A percentile compares a stretch with the other conserved stretches of the same genome.
These are phyloP conservation scores for Gavialis gangeticus DNA, from an alignment of 2,113 vertebrate species.

Conservation along the genomic window DNA sequence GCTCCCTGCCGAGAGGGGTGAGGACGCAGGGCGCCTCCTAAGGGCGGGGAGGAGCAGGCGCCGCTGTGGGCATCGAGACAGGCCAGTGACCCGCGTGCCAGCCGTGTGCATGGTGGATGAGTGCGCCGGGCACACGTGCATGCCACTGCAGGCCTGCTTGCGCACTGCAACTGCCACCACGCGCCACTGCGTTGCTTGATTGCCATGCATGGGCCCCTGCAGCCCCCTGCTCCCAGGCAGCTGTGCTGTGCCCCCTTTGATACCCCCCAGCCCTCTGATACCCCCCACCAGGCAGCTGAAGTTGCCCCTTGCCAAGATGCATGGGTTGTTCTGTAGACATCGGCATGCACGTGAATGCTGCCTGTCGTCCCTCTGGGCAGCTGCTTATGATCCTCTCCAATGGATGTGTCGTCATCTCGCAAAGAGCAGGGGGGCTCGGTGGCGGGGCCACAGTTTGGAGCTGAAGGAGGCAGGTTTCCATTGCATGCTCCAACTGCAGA, in stretches of 20 bases:
- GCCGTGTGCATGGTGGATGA: no score
- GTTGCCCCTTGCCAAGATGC: no score
- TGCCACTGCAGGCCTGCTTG: no score
- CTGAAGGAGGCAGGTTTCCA: neutral
- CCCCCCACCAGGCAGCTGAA: no score
- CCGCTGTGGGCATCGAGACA: neutral
- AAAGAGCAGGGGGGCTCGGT: neutral
- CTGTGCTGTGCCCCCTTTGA: no score
- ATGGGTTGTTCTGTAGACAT: neutral
- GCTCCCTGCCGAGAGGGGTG: no score
- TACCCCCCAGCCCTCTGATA: no score
- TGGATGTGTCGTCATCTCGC: accelerated
- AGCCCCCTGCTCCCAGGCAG: neutral
- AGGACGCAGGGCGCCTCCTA: neutral
- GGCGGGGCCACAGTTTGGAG: neutral
- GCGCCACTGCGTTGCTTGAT: no score
- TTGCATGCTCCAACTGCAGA: neutral
- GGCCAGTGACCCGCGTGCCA: neutral
- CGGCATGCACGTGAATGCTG: neutral
- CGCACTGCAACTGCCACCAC: neutral
- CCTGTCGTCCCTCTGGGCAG: neutral
- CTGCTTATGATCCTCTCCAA: neutral
- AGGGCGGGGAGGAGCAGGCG: slow-evolving; percentile 20
- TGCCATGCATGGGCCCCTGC: neutral
- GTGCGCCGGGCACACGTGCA: no score